Percentiles rank a stretch among this genome's conserved stretches.
Conservation (phyloP, 2,113 vertebrate species). For the Oceanites oceanicus region DNA sequence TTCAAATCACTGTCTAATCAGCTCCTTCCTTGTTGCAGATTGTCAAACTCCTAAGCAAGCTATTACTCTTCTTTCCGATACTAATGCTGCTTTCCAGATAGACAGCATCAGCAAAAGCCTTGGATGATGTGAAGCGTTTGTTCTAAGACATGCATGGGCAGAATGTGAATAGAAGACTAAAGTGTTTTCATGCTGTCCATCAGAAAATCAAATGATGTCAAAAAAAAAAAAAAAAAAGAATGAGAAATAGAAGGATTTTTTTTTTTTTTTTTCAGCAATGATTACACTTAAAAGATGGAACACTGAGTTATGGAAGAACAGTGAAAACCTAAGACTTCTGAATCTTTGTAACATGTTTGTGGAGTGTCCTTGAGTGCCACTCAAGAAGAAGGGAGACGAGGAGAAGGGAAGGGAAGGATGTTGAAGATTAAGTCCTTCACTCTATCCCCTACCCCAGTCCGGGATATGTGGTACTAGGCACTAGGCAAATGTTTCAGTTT, state of each 20-base stretch:
- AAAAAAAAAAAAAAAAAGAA: neutral
- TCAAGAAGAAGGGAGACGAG: neutral
- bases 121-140: constrained; percentile 22
- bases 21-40: neutral
- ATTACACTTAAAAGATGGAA: neutral
- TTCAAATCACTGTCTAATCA: constrained; percentile 30
- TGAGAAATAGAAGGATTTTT: neutral
- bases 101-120: constrained; percentile 28
- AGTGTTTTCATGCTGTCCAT: neutral
- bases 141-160: neutral
- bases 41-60: constrained; percentile 34
- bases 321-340: neutral
- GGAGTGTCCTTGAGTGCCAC: neutral
- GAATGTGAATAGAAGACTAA: neutral
- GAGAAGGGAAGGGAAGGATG: neutral
- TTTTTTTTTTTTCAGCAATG: accelerated
- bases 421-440: neutral
- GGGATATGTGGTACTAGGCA: neutral
- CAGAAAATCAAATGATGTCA: neutral
- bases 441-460: neutral
- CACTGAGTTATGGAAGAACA: neutral
- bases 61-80: constrained; percentile 40
- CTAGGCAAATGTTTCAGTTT: constrained; percentile 11
- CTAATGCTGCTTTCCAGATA: constrained; percentile 29
- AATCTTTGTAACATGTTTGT: neutral